phyloP scores from a whole-genome alignment of 1,140 invertebrate genomes.

The Hypothenemus hampei region DNA sequence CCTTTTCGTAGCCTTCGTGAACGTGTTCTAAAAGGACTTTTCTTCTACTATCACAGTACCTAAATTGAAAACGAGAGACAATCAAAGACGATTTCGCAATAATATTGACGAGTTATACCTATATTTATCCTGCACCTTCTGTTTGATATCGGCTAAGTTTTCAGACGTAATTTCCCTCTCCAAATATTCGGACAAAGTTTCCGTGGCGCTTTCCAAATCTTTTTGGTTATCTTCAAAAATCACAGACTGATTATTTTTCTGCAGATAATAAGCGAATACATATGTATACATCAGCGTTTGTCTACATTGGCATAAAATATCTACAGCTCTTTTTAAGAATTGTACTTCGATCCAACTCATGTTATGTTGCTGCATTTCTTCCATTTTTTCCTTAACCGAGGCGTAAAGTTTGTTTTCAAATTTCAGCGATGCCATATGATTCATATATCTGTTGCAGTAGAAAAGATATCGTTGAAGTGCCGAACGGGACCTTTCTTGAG shows the following conservation, averaged over 20 bases:
- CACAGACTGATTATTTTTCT: constrained; percentile 97
- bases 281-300: constrained; percentile 99
- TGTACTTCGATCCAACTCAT: constrained; percentile 99
- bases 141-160: constrained; percentile 96
- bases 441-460: constrained; percentile 99
- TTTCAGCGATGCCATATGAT: constrained; percentile 98
- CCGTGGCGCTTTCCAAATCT: constrained; percentile 95
- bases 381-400: constrained; percentile 96
- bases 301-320: constrained; percentile 94
- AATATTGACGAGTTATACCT: constrained; percentile 64
- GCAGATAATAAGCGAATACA: constrained; percentile 97
- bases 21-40: constrained; percentile 95
- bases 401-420: constrained; percentile 96
- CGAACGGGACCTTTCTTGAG: constrained; percentile 89
- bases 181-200: constrained; percentile 94
- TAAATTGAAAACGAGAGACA: constrained; percentile 45
- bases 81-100: not conserved
- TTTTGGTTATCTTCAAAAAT: constrained; percentile 99
- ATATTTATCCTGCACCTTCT: constrained; percentile 99
- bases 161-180: constrained; percentile 97
- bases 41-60: constrained; percentile 94
- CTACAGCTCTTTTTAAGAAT: constrained; percentile 95
- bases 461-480: constrained; percentile 93
- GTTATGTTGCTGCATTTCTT: constrained; percentile 99
- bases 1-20: constrained; percentile 97